These are phyloP conservation scores for Pituophis catenifer DNA, from an alignment of 2,113 vertebrate species.

Conservation along the genomic window DNA sequence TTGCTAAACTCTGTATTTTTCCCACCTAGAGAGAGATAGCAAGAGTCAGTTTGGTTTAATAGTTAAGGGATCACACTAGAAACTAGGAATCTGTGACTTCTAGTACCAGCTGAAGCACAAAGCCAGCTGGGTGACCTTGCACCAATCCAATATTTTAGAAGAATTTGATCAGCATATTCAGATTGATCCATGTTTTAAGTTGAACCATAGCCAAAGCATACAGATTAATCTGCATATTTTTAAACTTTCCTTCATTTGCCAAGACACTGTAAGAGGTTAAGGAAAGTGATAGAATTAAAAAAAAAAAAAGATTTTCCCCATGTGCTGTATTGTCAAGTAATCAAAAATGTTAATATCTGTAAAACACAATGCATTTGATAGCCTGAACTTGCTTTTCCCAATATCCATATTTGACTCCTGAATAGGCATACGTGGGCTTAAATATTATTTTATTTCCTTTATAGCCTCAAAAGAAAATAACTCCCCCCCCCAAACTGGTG, in stretches of 20 bases:
- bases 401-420: not conserved
- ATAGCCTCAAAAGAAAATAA: no score
- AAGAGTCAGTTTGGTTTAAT: not conserved
- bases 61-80: not conserved
- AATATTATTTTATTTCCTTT: no score
- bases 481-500: no score
- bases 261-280: not conserved
- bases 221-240: not conserved
- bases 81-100: not conserved
- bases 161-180: not conserved
- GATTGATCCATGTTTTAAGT: not conserved
- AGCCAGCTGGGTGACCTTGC: not conserved
- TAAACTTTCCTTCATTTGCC: not conserved
- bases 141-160: not conserved
- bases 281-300: not conserved
- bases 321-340: no score
- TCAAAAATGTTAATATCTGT: no score
- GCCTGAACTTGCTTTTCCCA: not conserved
- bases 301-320: not conserved
- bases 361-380: not conserved
- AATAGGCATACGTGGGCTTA: no score
- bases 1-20: no score
- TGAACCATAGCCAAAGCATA: not conserved
- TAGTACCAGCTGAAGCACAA: not conserved
- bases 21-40: not conserved